Conservation (phyloP, 1,140 invertebrate species). For the Dendroctonus valens region DNA sequence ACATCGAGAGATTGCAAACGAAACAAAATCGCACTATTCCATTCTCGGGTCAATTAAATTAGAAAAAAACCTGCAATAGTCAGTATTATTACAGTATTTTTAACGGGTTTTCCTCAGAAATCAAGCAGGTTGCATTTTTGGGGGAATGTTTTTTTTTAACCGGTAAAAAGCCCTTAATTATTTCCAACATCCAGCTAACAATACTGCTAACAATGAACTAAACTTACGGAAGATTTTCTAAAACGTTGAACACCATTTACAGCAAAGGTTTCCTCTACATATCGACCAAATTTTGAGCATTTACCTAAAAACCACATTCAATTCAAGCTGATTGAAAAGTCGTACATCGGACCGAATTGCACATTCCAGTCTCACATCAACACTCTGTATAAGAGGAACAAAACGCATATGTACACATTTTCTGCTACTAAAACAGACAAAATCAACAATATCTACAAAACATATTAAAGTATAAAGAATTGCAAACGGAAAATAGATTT, state of each 20-base stretch:
- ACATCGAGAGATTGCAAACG: too few relatives aligned
- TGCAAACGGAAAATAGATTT: too few relatives aligned
- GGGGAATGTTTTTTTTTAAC: too few relatives aligned
- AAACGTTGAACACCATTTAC: slow-evolving; percentile 3
- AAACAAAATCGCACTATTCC: too few relatives aligned
- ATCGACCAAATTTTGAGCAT: slow-evolving; percentile 16
- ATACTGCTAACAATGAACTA: slow-evolving; percentile 1
- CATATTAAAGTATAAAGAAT: slow-evolving; percentile 6
- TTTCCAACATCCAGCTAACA: not conserved
- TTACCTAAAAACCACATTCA: slow-evolving; percentile 1
- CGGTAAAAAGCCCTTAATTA: too few relatives aligned
- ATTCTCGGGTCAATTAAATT: too few relatives aligned
- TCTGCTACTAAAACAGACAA: slow-evolving; percentile 8
- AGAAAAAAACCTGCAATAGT: too few relatives aligned
- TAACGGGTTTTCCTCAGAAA: too few relatives aligned
- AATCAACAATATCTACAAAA: slow-evolving; percentile 25
- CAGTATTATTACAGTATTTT: too few relatives aligned
- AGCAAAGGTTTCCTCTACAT: slow-evolving; percentile 1
- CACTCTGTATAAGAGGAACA: slow-evolving; percentile 5
- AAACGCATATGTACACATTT: slow-evolving; percentile 12
- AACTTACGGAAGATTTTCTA: slow-evolving; percentile 1
- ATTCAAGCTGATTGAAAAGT: slow-evolving; percentile 3
- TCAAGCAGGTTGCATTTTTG: too few relatives aligned
- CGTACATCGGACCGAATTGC: not conserved
- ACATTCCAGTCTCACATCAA: slow-evolving; percentile 2